Evolutionary conservation across 2,888 invertebrate species (phyloP).

Genomic region (Elmis aenea): DNA sequence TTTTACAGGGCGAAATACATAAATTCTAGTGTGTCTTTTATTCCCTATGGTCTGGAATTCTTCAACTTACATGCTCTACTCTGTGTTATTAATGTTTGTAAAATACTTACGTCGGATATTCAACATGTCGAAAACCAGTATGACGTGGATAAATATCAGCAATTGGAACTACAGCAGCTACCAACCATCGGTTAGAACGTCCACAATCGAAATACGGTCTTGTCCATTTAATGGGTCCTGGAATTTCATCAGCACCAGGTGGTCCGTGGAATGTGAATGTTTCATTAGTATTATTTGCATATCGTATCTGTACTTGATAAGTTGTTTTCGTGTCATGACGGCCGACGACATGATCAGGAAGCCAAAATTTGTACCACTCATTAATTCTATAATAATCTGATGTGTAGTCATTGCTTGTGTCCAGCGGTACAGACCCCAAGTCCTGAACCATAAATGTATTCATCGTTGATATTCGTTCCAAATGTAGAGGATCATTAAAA

Average conservation of each 20-base stretch:
- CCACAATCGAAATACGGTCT: slow-evolving; percentile 96
- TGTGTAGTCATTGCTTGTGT: slow-evolving; percentile 83
- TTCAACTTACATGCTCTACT: too few relatives aligned
- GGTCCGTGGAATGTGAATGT: slow-evolving; percentile 96
- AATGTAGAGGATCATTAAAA: slow-evolving; percentile 93
- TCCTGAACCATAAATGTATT: slow-evolving; percentile 86
- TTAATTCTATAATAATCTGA: slow-evolving; percentile 86
- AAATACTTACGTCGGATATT: slow-evolving; percentile 79
- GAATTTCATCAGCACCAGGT: slow-evolving; percentile 82
- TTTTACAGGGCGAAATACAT: too few relatives aligned
- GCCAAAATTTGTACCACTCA: slow-evolving; percentile 89
- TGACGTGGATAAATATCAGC: slow-evolving; percentile 94
- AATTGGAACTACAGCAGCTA: slow-evolving; percentile 89
- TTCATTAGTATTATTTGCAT: slow-evolving; percentile 91
- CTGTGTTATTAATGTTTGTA: too few relatives aligned
- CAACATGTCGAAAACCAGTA: slow-evolving; percentile 87
- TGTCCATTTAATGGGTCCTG: slow-evolving; percentile 92
- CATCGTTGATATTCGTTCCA: slow-evolving; percentile 90
- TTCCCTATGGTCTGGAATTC: too few relatives aligned
- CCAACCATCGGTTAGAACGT: slow-evolving; percentile 91
- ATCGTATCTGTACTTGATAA: slow-evolving; percentile 89
- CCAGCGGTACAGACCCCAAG: slow-evolving; percentile 72
- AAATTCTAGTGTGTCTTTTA: too few relatives aligned
- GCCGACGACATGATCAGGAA: slow-evolving; percentile 77
- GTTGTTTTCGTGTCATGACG: slow-evolving; percentile 89